Base-by-base conservation (phyloP, 30 jellyfish, hydroid and myxozoan species). In the Cassiopea andromeda region DNA sequence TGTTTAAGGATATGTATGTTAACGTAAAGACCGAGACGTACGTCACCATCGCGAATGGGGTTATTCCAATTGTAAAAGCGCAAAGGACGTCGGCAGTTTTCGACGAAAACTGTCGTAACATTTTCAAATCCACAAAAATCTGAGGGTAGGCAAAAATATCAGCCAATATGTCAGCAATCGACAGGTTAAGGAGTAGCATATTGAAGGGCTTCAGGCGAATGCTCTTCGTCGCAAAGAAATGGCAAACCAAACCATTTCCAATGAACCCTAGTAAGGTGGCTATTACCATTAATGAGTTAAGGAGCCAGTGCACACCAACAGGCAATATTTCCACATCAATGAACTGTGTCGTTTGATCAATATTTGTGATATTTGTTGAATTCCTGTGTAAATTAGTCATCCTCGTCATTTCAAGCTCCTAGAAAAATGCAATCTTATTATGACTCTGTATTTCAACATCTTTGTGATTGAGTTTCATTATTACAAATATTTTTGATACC, bases 11-110 rank as follows among this genome's bases (percentile, higher is more conserved):
- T 8, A 87, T 87, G 67, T 87, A 87, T 2, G 82, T 70, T 70
- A 87, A 60, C 17, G 94, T 87, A 3, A 78, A 54, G 38, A 87
- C 80, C 12, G 94, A 64, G 46, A 87, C 94, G 3, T 38, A 48
- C n/a, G 98, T 84, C 75, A 95, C 90, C 19, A 96, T 69, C 49
- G 89, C 87, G 57, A 78, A 83, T 58, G 98, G 91, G 66, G 97
- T 78, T 54, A 95, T 73, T 75, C 99, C 88, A 46, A 91, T 87
- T 87, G 99, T 79, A 73, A 79, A 50, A 64, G 97, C 89, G 82
- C 98, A 76, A 72, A 91, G 75, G 46, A 85, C 54, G 66, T 78
- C 50, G 0, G 90, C 90, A 2, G 85, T 73, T 61, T 18, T 18
- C 16, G 47, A 60, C 16, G 85, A 58, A 46, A 77, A 77, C 12